Evolutionary conservation across 2,888 invertebrate species (phyloP), one percentile per base, ranked within the genome.

Genomic region (Calameuta idolon): DNA sequence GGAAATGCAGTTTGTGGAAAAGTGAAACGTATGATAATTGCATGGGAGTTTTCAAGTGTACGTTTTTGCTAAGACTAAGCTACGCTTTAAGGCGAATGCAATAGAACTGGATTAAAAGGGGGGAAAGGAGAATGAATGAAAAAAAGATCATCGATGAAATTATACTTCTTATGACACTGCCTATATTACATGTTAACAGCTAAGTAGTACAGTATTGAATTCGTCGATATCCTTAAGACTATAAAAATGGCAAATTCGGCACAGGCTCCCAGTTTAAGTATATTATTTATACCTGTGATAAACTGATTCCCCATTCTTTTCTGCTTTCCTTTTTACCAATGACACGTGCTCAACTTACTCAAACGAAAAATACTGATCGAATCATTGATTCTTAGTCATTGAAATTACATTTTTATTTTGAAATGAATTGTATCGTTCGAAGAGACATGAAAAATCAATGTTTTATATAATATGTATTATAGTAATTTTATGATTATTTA

Each of bases 401-500:
- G 75, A 76, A 76, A 76, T 71, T 76, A 73, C 73, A 76, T 35
- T 75, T 71, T 31, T n/a, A n/a, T n/a, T 71, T 71, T 78, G 78
- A 73, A 75, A 69, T 12, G 75, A 71, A 68, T 86, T 85, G 80
- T 86, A 86, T 85, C 84, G 85, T 86, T 86, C 84, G 73, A 75
- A 75, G 73, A 76, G 73, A 78, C 55, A 75, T 69, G 73, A 76
- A 71, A 74, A 76, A 84, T 86, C 84, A 82, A 87, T 86, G 87
- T 87, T 89, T 88, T 89, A 88, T 89, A 88, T 87, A 83, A 89
- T 89, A 83, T 90, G 90, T 91, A 90, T 89, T 85, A 90, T 91
- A 91, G 89, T 90, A 89, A 87, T 86, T 88, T 89, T 88, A 89
- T 87, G 86, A 88, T 90, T 90, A 90, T 90, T 90, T 90, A 89